Base-by-base conservation (phyloP, 2,888 invertebrate genomes). In the Caenorhabditis drosophilae region DNA sequence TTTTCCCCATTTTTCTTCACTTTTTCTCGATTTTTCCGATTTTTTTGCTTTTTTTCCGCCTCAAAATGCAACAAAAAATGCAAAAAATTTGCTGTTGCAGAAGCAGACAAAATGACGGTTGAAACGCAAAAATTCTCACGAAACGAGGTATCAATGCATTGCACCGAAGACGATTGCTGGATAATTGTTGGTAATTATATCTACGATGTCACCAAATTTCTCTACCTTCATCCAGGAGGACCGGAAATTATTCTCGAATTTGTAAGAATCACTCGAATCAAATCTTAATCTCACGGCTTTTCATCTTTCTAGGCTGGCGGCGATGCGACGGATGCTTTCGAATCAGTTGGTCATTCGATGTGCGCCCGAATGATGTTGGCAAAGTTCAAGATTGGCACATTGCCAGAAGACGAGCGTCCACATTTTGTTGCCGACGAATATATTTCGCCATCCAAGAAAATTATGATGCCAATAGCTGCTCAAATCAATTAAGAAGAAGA, bases 281-380 rank as follows among this genome's bases (percentile, higher is more conserved):
- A 35, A 22, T 11, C 15, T 36, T 50, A 12, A 48, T n/a, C 3
- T 31, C 20, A 20, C 34, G 22, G 35, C 18, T 36, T 22, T 20
- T 34, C 16, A 40, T 4, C 11, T 48, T 75, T 78, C 52, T 67
- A 78, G 78, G 69, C 70, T 49, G 79, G 79, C 48, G 48, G 68
- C 27, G 79, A 79, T 58, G 78, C 77, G 20, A 79, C 78, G 16
- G 67, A 73, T 34, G 75, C 73, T 31, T 79, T 79, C 62, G 77
- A 79, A 63, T 67, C 66, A 6, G 75, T 76, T 18, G 79, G 79
- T n/a, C 79, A 79, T 58, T 69, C 72, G 15, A 62, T 70, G 60
- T 54, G 61, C 31, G 78, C 78, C 23, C 62, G 75, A 27, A 59
- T 68, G 36, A 67, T 66, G 62, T 54, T 63, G 41, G 61, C 67